These are phyloP conservation scores for Mythimna albipuncta DNA, from an alignment of 2,888 invertebrate genomes.

Conservation along the genomic window DNA sequence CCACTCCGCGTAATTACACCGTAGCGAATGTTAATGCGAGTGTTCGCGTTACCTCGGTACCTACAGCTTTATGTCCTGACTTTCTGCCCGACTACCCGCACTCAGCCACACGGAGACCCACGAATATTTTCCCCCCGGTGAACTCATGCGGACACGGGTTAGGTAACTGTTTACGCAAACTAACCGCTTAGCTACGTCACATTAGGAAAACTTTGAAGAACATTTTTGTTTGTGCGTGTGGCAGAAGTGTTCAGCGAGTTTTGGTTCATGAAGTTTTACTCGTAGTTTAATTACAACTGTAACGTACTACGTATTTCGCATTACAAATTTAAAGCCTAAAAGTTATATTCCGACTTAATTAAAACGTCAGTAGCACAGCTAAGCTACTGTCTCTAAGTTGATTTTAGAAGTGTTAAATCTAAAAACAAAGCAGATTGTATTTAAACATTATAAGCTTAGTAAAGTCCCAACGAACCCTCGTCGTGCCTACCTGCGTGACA, in stretches of 20 bases:
- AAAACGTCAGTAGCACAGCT: slow-evolving; percentile 25
- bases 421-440: slow-evolving; percentile 39
- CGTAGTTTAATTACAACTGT: slow-evolving; percentile 13
- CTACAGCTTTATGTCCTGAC: slow-evolving; percentile 42
- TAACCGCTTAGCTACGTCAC: slow-evolving; percentile 33
- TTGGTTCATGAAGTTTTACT: slow-evolving; percentile 21
- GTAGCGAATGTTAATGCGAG: slow-evolving; percentile 61
- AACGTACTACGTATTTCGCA: slow-evolving; percentile 9
- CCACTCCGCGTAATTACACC: slow-evolving; percentile 75
- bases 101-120: slow-evolving; percentile 12
- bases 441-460: slow-evolving; percentile 30
- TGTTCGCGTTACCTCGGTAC: slow-evolving; percentile 36
- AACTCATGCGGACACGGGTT: slow-evolving; percentile 41
- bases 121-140: slow-evolving; percentile 40
- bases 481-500: slow-evolving; percentile 43
- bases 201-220: slow-evolving; percentile 36
- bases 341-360: slow-evolving; percentile 23
- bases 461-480: slow-evolving; percentile 26
- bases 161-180: slow-evolving; percentile 47
- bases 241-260: slow-evolving; percentile 13
- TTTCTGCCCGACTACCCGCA: slow-evolving; percentile 34
- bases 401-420: slow-evolving; percentile 35
- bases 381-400: slow-evolving; percentile 19
- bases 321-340: slow-evolving; percentile 6
- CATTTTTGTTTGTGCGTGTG: slow-evolving; percentile 22